phyloP scores from a whole-genome alignment of 2,113 vertebrate genomes.

The Antennarius striatus region DNA sequence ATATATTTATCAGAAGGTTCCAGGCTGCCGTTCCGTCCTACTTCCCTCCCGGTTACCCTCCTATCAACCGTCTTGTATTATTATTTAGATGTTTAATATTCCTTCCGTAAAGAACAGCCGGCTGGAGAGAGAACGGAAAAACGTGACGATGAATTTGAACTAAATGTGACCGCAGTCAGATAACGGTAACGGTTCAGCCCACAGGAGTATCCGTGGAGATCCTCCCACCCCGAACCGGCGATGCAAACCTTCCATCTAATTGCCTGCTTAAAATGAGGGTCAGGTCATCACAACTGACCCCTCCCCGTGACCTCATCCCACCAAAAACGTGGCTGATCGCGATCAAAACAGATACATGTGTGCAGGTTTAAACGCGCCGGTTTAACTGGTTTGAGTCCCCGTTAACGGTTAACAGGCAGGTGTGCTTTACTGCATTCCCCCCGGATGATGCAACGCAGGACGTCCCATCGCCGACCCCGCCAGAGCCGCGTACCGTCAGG shows the following conservation, averaged over 20 bases:
- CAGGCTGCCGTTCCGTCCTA: too few species aligned
- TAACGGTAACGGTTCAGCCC: too few species aligned
- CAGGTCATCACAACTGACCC: constrained; percentile 10
- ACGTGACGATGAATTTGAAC: too few species aligned
- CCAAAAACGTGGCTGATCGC: neutral
- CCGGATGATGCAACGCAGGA: neutral
- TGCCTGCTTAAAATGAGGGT: constrained; percentile 17
- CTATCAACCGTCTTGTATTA: too few species aligned
- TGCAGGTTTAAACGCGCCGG: neutral
- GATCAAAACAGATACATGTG: too few species aligned
- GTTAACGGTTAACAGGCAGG: constrained; percentile 35
- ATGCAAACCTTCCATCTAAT: neutral
- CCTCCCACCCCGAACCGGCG: constrained; percentile 19
- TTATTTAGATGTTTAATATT: too few species aligned
- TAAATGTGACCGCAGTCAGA: too few species aligned
- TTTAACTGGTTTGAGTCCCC: constrained; percentile 14
- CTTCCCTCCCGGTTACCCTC: too few species aligned
- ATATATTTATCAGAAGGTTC: too few species aligned
- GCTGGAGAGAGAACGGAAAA: too few species aligned
- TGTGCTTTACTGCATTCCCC: constrained; percentile 23
- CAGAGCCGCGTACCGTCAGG: too few species aligned
- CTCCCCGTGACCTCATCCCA: constrained; percentile 10
- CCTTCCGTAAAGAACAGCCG: too few species aligned
- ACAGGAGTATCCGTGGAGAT: neutral
- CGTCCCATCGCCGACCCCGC: constrained; percentile 11